Base-by-base conservation (phyloP, 2,113 vertebrate genomes). In the Microcebus lehilahytsara region DNA sequence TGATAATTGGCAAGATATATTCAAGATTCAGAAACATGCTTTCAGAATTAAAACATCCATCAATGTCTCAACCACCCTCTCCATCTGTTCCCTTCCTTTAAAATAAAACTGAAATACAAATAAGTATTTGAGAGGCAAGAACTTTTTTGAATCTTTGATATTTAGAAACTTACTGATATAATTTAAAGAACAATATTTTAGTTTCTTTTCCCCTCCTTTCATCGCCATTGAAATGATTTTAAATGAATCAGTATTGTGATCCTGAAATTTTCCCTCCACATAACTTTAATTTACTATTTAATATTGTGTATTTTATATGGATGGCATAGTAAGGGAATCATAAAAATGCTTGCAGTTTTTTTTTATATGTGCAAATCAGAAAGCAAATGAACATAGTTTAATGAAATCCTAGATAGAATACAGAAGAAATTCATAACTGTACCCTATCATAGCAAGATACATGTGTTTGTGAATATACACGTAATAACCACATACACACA, bases 21-120 rank as follows among this genome's bases (percentile, higher is more conserved):
- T 80, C 75, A 88, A 56, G 69, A 66, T 34, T 87, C 49, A 25
- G 84, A 96, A 97, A 92, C 13, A 51, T 72, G 51, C 96, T 34
- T 93, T 75, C 86, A 0, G 66, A 0, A 95, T 69, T 87, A 95
- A 95, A 96, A 85, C 23, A 93, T 95, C 46, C 93, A 91, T 97
- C 97, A 96, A 1, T 20, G 3, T 89, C 46, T 42, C 49, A 20
- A 51, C 32, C 4, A 69, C 69, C 27, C 13, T 91, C 23, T 13
- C 66, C 11, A 56, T 80, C 37, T 96, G 51, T 53, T 71, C 80
- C 46, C 3, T 75, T 75, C 46, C 32, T 87, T 94, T 93, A 74
- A 84, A 86, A 77, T 53, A 80, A 80, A 89, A 71, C 32, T 72
- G 12, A 16, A 10, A 9, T 64, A 84, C 71, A 64, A 71, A 77